These are phyloP conservation scores for Cirrhinus molitorella DNA, from an alignment of 2,797 vertebrate genomes.

Conservation along the genomic window DNA sequence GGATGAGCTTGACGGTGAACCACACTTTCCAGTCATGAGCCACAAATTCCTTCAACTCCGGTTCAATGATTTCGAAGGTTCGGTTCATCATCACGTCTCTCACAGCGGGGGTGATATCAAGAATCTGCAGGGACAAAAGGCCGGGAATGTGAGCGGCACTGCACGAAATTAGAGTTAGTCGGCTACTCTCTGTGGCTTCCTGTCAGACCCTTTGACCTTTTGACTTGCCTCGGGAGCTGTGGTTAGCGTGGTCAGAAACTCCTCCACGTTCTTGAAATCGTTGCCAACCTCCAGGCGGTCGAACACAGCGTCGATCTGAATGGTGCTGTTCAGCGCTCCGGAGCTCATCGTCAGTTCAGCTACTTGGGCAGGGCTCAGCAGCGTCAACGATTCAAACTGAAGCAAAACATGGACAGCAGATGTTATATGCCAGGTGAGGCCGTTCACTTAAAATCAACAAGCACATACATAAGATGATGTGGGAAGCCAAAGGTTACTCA, in stretches of 20 bases:
- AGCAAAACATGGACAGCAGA: not conserved
- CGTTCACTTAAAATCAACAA: not conserved
- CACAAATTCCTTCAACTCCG: not conserved
- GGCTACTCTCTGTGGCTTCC: no score
- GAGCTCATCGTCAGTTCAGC: slow-evolving; percentile 49
- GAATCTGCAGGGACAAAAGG: no score
- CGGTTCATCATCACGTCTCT: slow-evolving; percentile 66
- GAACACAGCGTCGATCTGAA: slow-evolving; percentile 58
- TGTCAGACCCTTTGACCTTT: not conserved
- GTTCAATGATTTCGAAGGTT: slow-evolving; percentile 59
- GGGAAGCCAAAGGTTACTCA: not conserved
- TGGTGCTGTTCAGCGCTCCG: slow-evolving; percentile 44
- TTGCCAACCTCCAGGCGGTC: slow-evolving; percentile 59
- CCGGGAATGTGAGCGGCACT: no score
- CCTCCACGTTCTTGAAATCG: slow-evolving; percentile 61
- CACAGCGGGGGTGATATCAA: slow-evolving; percentile 14
- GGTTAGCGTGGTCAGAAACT: slow-evolving; percentile 57
- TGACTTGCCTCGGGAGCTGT: slow-evolving; percentile 48
- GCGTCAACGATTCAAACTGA: slow-evolving; percentile 45
- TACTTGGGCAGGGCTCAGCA: slow-evolving; percentile 41
- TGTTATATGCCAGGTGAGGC: not conserved
- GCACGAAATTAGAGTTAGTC: no score
- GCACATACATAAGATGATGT: no score
- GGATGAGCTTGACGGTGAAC: slow-evolving; percentile 56
- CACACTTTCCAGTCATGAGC: slow-evolving; percentile 54